Evolutionary conservation across 2,797 vertebrate species (phyloP).

Genomic region (Melanotaenia maccullochi): DNA sequence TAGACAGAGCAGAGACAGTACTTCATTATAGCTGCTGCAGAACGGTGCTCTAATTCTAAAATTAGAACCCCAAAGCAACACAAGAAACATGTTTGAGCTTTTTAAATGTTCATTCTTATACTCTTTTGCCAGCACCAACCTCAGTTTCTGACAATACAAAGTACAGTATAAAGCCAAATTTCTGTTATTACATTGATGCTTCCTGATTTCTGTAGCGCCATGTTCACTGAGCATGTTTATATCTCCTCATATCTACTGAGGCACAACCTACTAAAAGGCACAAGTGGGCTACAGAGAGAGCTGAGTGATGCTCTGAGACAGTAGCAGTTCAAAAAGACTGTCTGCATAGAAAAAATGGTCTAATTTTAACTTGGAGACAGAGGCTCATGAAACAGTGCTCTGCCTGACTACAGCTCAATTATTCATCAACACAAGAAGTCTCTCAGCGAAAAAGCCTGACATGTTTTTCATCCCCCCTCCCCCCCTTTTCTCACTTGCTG

Average conservation of each 20-base stretch:
- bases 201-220: constrained; percentile 29
- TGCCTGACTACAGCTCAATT: constrained; percentile 77
- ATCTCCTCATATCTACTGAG: constrained; percentile 59
- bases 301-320: constrained; percentile 73
- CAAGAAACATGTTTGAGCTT: constrained; percentile 20
- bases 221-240: constrained; percentile 56
- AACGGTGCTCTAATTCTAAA: constrained; percentile 55
- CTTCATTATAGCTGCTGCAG: constrained; percentile 57
- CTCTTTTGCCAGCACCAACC: constrained; percentile 8
- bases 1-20: constrained; percentile 71
- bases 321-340: constrained; percentile 75
- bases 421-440: constrained; percentile 80
- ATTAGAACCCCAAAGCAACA: constrained; percentile 43
- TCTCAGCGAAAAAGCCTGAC: constrained; percentile 75
- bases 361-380: constrained; percentile 81
- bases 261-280: constrained; percentile 64
- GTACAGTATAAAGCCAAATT: not conserved
- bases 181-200: constrained; percentile 9
- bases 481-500: constrained; percentile 59
- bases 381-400: constrained; percentile 75
- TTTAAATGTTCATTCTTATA: constrained; percentile 3
- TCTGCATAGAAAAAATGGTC: constrained; percentile 67
- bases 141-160: constrained; percentile 6
- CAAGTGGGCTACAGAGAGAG: constrained; percentile 66
- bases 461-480: constrained; percentile 54